Percentiles rank a stretch among this genome's conserved stretches.
Evolutionary conservation across 2,888 invertebrate genomes (phyloP).

Genomic region (Lepidochrysops patricia): DNA sequence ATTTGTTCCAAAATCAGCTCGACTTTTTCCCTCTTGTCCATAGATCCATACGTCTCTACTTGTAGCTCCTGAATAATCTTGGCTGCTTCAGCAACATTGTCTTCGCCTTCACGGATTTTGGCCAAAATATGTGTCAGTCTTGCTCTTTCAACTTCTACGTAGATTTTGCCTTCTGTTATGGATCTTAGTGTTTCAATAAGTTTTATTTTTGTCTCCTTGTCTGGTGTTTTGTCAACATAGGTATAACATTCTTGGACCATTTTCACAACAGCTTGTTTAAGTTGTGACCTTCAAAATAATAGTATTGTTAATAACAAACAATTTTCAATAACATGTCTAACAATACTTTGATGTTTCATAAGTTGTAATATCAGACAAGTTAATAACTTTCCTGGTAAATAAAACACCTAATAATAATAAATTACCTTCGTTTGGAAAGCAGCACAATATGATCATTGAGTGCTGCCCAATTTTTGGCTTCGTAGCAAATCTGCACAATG

Average conservation of each 20-base stretch:
- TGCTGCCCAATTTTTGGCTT: conserved; percentile 92
- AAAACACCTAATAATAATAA: no score
- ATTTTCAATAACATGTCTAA: not conserved
- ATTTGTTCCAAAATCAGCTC: conserved; percentile 98
- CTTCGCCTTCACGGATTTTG: conserved; percentile 87
- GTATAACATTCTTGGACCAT: conserved; percentile 96
- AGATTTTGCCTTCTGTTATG: conserved; percentile 99
- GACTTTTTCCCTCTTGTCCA: conserved; percentile 98
- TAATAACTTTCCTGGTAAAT: no score
- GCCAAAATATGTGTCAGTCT: conserved; percentile 93
- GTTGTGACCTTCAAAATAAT: conserved; percentile 78
- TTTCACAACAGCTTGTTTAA: conserved; percentile 97
- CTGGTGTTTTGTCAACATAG: conserved; percentile 94
- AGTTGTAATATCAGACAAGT: no score
- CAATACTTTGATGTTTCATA: no score
- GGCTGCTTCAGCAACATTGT: conserved; percentile 91
- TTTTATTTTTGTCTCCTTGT: conserved; percentile 92
- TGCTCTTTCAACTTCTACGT: conserved; percentile 99
- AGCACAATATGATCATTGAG: conserved; percentile 94
- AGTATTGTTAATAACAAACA: not conserved
- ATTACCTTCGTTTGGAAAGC: conserved; percentile 89
- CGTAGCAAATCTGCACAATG: conserved; percentile 93
- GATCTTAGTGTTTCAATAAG: conserved; percentile 95
- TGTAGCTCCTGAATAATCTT: conserved; percentile 95
- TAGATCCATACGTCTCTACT: conserved; percentile 97